phyloP scores from a whole-genome alignment of 2,888 invertebrate species.

The Mimas tiliae region DNA sequence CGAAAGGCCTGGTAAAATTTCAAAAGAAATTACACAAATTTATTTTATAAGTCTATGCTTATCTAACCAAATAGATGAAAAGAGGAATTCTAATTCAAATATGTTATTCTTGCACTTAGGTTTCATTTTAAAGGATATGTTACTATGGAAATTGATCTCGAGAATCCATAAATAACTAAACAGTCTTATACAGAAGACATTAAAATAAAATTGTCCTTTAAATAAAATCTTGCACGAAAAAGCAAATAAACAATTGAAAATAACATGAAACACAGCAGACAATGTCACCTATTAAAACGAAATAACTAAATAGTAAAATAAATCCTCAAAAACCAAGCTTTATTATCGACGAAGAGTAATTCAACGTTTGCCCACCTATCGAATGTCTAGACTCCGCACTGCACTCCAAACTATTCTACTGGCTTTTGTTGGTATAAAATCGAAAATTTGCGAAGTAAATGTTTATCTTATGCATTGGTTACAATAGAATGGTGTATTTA shows the following conservation, averaged over 20 bases:
- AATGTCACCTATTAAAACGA: no score
- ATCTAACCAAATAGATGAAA: no score
- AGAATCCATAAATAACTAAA: no score
- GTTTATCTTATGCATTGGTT: conserved; percentile 24
- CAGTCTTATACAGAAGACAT: no score
- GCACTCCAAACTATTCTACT: conserved; percentile 26
- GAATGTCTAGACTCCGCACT: conserved; percentile 48
- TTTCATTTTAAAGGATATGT: no score
- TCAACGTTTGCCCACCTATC: conserved; percentile 37
- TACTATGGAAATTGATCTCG: no score
- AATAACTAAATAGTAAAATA: conserved; percentile 6
- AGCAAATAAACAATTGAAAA: neutral
- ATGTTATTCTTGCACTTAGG: no score
- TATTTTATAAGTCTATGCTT: no score
- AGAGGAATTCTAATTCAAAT: no score
- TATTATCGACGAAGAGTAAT: conserved; percentile 21
- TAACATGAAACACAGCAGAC: neutral
- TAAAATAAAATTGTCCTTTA: no score
- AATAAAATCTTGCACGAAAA: no score
- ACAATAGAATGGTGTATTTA: conserved; percentile 9
- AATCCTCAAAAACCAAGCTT: conserved; percentile 6
- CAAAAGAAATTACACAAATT: neutral
- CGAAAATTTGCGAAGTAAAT: conserved; percentile 15
- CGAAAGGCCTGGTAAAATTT: neutral
- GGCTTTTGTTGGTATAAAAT: conserved; percentile 3